Conservation (phyloP, 2,888 invertebrate species). For the Agrochola litura region DNA sequence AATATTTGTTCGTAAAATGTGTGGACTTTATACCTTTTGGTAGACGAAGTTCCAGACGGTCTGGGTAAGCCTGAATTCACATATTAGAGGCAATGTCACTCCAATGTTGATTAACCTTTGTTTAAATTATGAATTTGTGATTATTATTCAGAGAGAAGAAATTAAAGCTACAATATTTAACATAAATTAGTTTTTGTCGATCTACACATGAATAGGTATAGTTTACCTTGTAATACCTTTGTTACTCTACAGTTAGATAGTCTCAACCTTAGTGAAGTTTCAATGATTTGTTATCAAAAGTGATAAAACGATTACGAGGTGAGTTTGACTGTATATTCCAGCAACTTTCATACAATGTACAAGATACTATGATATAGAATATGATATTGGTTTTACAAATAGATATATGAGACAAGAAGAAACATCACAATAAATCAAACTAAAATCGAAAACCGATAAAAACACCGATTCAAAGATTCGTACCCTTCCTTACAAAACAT, state of each 20-base stretch:
- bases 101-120: conserved; percentile 44
- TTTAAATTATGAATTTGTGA: conserved; percentile 4
- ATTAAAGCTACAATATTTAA: not conserved
- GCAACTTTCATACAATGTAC: not conserved
- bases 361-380: not conserved
- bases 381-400: not conserved
- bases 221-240: not conserved
- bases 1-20: conserved; percentile 42
- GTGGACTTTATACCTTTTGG: conserved; percentile 31
- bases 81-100: conserved; percentile 47
- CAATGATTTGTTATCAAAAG: not conserved
- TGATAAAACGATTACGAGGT: not conserved
- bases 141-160: conserved; percentile 22
- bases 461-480: conserved; percentile 33
- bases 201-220: not conserved
- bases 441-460: conserved; percentile 38
- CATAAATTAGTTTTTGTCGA: not conserved
- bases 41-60: conserved; percentile 37
- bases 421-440: conserved; percentile 31
- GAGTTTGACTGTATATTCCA: not conserved
- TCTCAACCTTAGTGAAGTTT: not conserved
- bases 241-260: not conserved
- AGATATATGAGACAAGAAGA: not conserved
- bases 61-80: conserved; percentile 38
- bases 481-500: conserved; percentile 50